Evolutionary conservation across 2,888 invertebrate species (phyloP).

Genomic region (Andrena chrysosceles): DNA sequence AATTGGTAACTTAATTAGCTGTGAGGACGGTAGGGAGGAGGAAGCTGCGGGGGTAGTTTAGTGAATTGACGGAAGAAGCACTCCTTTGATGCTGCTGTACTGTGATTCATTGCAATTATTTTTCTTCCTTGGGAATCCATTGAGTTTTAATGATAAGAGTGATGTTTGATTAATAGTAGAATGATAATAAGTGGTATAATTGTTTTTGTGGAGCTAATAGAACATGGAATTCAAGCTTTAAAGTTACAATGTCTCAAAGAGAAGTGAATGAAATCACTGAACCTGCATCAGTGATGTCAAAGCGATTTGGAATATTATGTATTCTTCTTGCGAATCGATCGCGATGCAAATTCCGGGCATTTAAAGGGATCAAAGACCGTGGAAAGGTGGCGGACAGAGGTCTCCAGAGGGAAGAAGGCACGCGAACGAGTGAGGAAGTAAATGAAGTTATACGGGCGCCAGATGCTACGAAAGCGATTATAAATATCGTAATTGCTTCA

Average conservation of each 20-base stretch:
- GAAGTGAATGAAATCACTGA: not conserved
- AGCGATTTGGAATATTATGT: not conserved
- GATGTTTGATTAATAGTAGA: too few relatives aligned
- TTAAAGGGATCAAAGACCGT: not conserved
- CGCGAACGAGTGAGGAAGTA: not conserved
- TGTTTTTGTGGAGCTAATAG: not conserved
- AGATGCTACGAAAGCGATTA: constrained; percentile 15
- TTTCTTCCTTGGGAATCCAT: too few relatives aligned
- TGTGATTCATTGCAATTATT: too few relatives aligned
- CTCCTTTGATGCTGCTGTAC: too few relatives aligned
- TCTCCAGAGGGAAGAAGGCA: not conserved
- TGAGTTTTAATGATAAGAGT: too few relatives aligned
- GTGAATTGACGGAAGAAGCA: too few relatives aligned
- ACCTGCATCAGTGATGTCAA: not conserved
- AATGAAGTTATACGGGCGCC: constrained; percentile 17
- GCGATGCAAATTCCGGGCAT: constrained; percentile 19
- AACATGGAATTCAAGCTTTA: constrained; percentile 18
- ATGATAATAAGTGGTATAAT: too few relatives aligned
- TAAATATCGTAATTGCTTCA: constrained; percentile 51
- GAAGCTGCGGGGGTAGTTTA: not conserved
- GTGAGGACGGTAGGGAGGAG: not conserved
- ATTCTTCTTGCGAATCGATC: not conserved
- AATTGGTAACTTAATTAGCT: constrained; percentile 22
- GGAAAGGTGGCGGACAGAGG: not conserved
- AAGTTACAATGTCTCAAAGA: not conserved